These are phyloP conservation scores for Leptopilina myrica DNA, from an alignment of 2,888 invertebrate species.

Conservation along the genomic window DNA sequence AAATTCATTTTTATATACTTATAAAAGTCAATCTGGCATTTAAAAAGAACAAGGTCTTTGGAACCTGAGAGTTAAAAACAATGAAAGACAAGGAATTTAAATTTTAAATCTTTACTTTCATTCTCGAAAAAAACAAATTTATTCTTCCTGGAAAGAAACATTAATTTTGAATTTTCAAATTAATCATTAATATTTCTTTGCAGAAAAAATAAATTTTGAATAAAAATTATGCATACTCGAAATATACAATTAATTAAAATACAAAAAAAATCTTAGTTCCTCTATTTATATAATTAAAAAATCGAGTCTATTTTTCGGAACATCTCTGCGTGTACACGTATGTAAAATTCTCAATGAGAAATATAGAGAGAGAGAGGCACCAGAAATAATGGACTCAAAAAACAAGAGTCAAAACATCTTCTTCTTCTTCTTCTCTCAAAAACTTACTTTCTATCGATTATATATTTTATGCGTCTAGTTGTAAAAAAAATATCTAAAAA, in stretches of 20 bases:
- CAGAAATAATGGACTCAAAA: background rate
- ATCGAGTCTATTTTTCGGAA: conserved; percentile 23
- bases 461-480: conserved; percentile 51
- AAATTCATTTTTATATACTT: background rate
- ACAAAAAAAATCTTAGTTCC: conserved; percentile 15
- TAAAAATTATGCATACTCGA: conserved; percentile 1
- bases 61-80: conserved; percentile 19
- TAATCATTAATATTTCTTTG: background rate
- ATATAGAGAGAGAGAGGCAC: background rate
- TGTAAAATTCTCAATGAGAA: background rate
- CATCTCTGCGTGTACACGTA: background rate
- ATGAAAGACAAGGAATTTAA: conserved; percentile 19
- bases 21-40: background rate
- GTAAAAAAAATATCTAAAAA: conserved; percentile 72
- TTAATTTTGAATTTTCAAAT: background rate
- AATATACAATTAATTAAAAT: background rate
- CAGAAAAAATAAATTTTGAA: background rate
- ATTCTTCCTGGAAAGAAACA: background rate
- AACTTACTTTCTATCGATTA: conserved; percentile 46
- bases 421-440: conserved; percentile 14
- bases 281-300: conserved; percentile 4
- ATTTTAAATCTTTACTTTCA: background rate
- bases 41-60: conserved; percentile 4
- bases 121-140: background rate
- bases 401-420: conserved; percentile 2